Conservation (phyloP, 2,113 vertebrate species). For the Hystrix cristata region DNA sequence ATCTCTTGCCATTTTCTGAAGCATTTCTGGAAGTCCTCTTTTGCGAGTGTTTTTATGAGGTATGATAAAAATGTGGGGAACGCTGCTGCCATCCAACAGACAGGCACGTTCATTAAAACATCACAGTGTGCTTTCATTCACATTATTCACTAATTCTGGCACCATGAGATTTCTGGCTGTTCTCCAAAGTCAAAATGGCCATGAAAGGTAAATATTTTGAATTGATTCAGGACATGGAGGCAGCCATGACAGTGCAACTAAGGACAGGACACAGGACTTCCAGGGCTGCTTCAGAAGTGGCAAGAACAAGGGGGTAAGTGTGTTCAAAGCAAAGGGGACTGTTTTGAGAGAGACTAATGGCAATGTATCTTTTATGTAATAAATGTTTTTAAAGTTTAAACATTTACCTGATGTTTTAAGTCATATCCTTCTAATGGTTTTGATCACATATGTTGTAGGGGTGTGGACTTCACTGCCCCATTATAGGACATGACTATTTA, state of each 20-base stretch:
- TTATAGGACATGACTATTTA: not conserved
- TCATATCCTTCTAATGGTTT: not conserved
- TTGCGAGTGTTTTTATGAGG: not conserved
- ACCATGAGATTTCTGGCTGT: not conserved
- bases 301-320: not conserved
- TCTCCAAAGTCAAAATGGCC: not conserved
- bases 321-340: not conserved
- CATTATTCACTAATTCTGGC: not conserved
- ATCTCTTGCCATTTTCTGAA: not conserved
- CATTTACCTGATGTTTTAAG: not conserved
- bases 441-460: not conserved
- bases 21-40: not conserved
- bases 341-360: not conserved
- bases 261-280: not conserved
- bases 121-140: not conserved
- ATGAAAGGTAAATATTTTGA: not conserved
- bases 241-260: not conserved
- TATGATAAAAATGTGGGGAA: not conserved
- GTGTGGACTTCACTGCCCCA: not conserved
- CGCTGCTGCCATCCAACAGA: not conserved
- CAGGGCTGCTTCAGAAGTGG: not conserved
- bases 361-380: not conserved
- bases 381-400: not conserved
- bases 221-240: not conserved
- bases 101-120: not conserved